Percentiles rank a stretch among this genome's conserved stretches.
These are phyloP conservation scores for Tragulus kanchil DNA, from an alignment of 2,113 vertebrate genomes.

Conservation along the genomic window DNA sequence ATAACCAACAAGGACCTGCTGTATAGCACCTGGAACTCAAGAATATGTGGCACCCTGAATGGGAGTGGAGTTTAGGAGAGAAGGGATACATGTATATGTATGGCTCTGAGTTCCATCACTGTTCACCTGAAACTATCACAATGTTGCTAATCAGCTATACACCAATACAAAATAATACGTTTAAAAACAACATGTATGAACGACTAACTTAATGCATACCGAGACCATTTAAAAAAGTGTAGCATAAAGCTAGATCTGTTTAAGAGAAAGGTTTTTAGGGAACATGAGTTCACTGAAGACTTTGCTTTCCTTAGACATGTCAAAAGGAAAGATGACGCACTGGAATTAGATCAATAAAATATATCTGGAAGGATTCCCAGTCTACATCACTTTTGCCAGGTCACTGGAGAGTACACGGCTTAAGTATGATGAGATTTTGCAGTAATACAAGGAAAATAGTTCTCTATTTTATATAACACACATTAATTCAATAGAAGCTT, in stretches of 20 bases:
- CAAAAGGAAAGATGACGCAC: constrained; percentile 19
- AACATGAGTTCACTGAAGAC: background rate
- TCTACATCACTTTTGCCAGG: background rate
- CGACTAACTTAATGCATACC: background rate
- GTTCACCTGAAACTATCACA: background rate
- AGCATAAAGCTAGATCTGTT: background rate
- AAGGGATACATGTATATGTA: background rate
- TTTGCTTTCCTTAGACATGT: background rate
- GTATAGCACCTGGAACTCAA: background rate
- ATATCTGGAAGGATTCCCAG: background rate
- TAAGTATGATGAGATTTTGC: constrained; percentile 44
- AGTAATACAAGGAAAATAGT: constrained; percentile 25
- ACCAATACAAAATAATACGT: background rate
- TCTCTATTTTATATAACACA: constrained; percentile 43
- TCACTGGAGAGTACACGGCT: background rate
- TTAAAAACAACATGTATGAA: background rate
- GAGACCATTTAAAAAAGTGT: background rate
- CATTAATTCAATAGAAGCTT: constrained; percentile 70
- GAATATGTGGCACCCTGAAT: background rate
- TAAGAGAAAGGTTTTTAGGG: background rate
- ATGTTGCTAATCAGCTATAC: background rate
- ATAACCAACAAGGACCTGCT: background rate
- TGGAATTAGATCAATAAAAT: constrained; percentile 37
- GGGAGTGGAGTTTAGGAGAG: background rate
- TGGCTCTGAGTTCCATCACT: background rate